Base-by-base conservation (phyloP, 2,888 invertebrate genomes). In the Atrina japonica region DNA sequence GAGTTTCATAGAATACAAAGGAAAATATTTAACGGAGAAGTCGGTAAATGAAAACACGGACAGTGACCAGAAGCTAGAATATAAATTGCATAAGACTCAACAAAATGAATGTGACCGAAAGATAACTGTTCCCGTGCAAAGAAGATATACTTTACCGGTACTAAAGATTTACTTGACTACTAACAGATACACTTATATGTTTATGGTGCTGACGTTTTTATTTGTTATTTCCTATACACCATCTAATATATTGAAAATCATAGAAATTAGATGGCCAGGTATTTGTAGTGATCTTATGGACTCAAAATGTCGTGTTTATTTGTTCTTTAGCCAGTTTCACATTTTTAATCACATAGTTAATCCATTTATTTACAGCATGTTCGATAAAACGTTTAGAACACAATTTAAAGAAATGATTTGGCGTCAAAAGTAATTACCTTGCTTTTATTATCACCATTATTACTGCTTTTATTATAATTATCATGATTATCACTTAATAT, bases 141-240 rank as follows among this genome's bases (percentile, higher is more conserved):
- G 35, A 35, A 35, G 35, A 35, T 11, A 11, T 35, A 35, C 35
- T 5, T 11, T 35, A 35, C 35, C 35, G 6, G 35, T 35, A 35
- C 35, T 35, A 35, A 35, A 21, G 47, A 16, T 21, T 16, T n/a
- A 47, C 2, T 47, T 47, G 0, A 18, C 47, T 7, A 29, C 23
- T n/a, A 59, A 59, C 11, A 23, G 45, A 7, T 59, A 43, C 25
- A 43, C 59, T 7, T 59, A 59, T 43, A 59, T 59, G 59, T 59
- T 59, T 27, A 59, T 59, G 59, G 16, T 43, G 6, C 41, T 59
- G 23, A 27, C 59, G 14, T 18, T 59, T 0, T 43, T 45, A 43
- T 59, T 59, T 5, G 43, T 59, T 18, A 3, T 59, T 16, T 41
- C 45, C 0, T 59, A 59, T 16, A 45, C 43, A 3, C 59, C 59